Evolutionary conservation across 35 echinoderm and acorn worm genomes (phyloP), one percentile per base, ranked within the genome.

Genomic region (Ptychodera flava): DNA sequence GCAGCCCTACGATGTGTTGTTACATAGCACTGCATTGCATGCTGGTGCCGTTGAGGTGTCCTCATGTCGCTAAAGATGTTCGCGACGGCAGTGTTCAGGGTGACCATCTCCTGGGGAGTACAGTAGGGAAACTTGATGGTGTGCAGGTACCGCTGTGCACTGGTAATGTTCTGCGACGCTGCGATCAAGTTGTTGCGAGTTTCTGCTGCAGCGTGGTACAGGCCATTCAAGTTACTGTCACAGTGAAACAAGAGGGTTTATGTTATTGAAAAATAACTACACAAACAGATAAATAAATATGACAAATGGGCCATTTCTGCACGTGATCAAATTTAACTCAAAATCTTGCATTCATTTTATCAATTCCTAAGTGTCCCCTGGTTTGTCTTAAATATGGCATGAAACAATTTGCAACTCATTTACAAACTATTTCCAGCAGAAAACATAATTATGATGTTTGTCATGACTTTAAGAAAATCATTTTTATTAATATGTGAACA

Each of bases 61-160:
- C 91, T 85, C 78, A 99, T 81, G 35, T 99, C 96, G n/a, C 88
- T 94, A 86, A 92, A 99, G 35, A 99, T 94, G 38, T 94, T 86
- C 0, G 85, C 38, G 29, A 92, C 84, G 29, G 96, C 96, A 22
- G 78, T 90, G 77, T 88, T 94, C 6, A 99, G 77, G 0, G 92
- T 94, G 34, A 87, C 78, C 0, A 99, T 82, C 35, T 99, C 96
- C 15, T 90, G 85, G 36, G 85, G 79, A 36, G 92, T 94, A 83
- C 93, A 99, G 86, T 97, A 97, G 10, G 96, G 96, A 80, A 99
- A 99, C 33, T 87, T 94, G 64, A 99, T 99, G 52, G 90, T 94
- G 80, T 86, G 92, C 29, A 99, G 85, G 88, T 99, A 99, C 0
- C 90, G 79, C 83, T 92, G 90, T 0, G 96, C 90, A 33, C 90